Base-by-base conservation (phyloP, 2,113 vertebrate genomes). In the Neodon shergylaensis region DNA sequence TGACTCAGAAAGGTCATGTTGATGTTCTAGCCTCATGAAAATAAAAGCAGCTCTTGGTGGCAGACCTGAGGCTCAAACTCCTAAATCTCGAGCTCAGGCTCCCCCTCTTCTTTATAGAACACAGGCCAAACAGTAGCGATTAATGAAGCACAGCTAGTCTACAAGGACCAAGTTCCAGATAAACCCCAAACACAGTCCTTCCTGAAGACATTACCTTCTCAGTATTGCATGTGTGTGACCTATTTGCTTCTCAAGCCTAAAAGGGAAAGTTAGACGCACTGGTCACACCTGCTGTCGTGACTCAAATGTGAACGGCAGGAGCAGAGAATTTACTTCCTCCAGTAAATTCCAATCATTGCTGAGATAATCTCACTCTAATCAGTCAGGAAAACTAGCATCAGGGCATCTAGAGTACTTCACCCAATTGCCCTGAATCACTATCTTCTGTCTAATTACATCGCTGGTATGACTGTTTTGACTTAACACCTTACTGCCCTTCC, bases 381-480 rank as follows among this genome's bases (percentile, higher is more conserved):
- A 21, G 47, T 10, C 6, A 76, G 10, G 76, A 74, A 54, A 76
- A 76, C 63, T 28, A n/a, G 24, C 39, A 82, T 6, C 3, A 49
- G 39, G 28, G 70, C 11, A 52, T 47, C 3, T 22, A 72, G 31
- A 31, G 12, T 17, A 12, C 13, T 44, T 3, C 3, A 78, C 2
- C 49, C 12, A 74, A 22, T 24, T 33, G 12, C 52, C 83, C 49
- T 39, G 22, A 93, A 54, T 36, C 21, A 42, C n/a, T 3, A 1
- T 9, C 70, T 63, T 58, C 42, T 74, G 52, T 26, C 47, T 78
- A 88, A 92, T 94, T 52, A 91, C 3, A 4, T 22, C 72, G 85
- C 31, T 90, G 26, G 13, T 65, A 70, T 31, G 88, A 94, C 78
- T 92, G 63, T 85, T 90, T 82, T 90, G 49, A 95, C 49, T 72